These are phyloP conservation scores for Semibalanus balanoides DNA, from an alignment of 1,140 invertebrate genomes.

Conservation along the genomic window DNA sequence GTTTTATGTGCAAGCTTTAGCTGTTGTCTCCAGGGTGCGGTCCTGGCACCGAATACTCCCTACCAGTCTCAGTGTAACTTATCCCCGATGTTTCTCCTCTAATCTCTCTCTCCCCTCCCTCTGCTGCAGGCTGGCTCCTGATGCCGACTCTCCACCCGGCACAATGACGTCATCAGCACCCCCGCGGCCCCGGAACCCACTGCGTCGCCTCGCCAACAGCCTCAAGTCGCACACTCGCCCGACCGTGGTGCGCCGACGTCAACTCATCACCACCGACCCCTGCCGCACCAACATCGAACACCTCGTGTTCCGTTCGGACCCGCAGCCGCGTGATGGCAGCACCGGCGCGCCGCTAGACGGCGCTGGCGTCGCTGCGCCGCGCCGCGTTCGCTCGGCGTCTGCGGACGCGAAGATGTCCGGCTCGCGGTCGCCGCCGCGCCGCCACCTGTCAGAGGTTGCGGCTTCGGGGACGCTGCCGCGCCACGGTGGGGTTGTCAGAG, in stretches of 20 bases:
- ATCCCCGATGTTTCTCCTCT: too few species aligned
- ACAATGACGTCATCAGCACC: background rate
- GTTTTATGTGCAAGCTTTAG: too few species aligned
- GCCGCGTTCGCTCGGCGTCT: background rate
- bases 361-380: background rate
- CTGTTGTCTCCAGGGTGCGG: too few species aligned
- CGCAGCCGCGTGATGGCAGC: background rate
- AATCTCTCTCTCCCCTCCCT: too few species aligned
- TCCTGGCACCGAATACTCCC: too few species aligned
- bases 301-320: conserved; percentile 12
- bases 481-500: too few species aligned
- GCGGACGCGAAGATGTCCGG: background rate
- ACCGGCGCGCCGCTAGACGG: background rate
- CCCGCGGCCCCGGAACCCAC: background rate
- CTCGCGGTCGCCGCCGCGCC: background rate
- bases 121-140: background rate
- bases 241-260: background rate
- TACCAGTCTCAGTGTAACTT: too few species aligned
- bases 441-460: background rate
- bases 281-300: conserved; percentile 15
- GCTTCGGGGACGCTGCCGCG: background rate
- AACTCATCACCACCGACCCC: conserved; percentile 11
- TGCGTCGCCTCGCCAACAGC: background rate
- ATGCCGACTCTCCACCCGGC: background rate
- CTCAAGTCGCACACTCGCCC: background rate